Evolutionary conservation across 2,797 vertebrate genomes (phyloP).

Genomic region (Serranus cabrilla): DNA sequence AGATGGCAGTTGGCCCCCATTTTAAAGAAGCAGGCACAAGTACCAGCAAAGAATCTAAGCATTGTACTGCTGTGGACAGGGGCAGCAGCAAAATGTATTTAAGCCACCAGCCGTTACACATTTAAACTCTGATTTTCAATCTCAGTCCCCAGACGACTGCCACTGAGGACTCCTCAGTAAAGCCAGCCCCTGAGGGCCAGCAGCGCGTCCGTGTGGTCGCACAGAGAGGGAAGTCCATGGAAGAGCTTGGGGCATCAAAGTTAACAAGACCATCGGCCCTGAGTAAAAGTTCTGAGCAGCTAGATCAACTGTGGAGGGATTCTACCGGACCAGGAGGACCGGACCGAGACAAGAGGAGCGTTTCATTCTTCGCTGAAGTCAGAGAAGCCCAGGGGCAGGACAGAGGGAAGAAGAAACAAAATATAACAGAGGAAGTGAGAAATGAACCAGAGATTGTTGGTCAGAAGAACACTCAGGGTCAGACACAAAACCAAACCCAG

Average conservation of each 20-base stretch:
- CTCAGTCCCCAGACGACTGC: constrained; percentile 69
- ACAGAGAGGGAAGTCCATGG: constrained; percentile 86
- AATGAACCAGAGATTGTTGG: constrained; percentile 47
- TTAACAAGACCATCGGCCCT: constrained; percentile 61
- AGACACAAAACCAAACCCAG: constrained; percentile 57
- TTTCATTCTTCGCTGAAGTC: constrained; percentile 48
- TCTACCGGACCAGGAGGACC: constrained; percentile 19
- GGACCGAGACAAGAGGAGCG: constrained; percentile 51
- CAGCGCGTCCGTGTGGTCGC: constrained; percentile 69
- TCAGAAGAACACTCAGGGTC: constrained; percentile 64
- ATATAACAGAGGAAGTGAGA: constrained; percentile 13
- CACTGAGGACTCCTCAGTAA: constrained; percentile 28
- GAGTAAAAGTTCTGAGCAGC: constrained; percentile 88
- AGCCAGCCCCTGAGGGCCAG: constrained; percentile 53
- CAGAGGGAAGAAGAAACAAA: constrained; percentile 27
- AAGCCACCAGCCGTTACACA: neutral
- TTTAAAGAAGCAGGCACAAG: no score
- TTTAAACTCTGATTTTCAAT: constrained; percentile 39
- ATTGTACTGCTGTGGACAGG: no score
- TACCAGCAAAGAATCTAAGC: no score
- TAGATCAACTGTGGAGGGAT: constrained; percentile 72
- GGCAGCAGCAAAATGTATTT: no score
- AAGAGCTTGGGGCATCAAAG: constrained; percentile 81
- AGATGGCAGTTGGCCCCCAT: no score
- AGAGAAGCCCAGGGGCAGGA: constrained; percentile 50